phyloP scores from a whole-genome alignment of 2,797 vertebrate genomes.

The Molossus alvarezi region DNA sequence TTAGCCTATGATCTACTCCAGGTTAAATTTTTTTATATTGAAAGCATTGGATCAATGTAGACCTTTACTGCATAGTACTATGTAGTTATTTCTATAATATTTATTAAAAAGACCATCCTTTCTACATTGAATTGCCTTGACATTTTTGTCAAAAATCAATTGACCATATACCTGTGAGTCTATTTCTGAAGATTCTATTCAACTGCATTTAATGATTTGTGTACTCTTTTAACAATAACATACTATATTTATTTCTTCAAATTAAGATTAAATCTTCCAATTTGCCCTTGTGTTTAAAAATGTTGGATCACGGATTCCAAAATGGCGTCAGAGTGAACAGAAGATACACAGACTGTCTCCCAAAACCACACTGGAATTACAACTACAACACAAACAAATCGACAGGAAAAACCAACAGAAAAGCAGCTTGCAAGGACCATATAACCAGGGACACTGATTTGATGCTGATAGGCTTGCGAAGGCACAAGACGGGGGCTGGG shows the following conservation, averaged over 20 bases:
- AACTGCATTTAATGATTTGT: neutral
- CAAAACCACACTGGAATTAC: too few relatives aligned
- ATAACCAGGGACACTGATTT: too few relatives aligned
- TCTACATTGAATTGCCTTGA: neutral
- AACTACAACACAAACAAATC: too few relatives aligned
- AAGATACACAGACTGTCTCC: too few relatives aligned
- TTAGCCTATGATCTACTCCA: neutral
- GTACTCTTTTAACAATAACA: neutral
- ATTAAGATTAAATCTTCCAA: neutral
- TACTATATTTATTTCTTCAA: neutral
- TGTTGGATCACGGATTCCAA: too few relatives aligned
- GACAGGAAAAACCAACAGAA: too few relatives aligned
- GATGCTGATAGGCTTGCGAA: too few relatives aligned
- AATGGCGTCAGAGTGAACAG: too few relatives aligned
- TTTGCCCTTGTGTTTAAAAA: neutral
- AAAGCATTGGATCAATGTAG: neutral
- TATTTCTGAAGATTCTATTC: neutral
- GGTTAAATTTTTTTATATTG: neutral
- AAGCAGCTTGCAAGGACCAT: too few relatives aligned
- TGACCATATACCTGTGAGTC: neutral
- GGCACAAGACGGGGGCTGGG: too few relatives aligned
- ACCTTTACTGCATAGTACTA: neutral
- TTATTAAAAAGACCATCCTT: neutral
- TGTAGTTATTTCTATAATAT: neutral
- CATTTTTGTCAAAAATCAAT: neutral